Conservation (phyloP, 2,113 vertebrate species). For the Piliocolobus tephrosceles region DNA sequence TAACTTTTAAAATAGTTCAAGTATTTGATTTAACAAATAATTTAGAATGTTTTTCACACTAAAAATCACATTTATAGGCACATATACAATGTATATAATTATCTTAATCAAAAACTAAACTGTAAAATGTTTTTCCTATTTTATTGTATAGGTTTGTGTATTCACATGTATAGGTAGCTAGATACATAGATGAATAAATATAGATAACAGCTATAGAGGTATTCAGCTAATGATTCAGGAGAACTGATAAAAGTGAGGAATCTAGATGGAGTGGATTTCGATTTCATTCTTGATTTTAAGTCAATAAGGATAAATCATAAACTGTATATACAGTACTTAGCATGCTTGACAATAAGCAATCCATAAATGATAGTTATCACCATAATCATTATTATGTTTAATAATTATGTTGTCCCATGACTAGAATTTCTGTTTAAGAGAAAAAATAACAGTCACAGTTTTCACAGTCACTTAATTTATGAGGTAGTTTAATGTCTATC, state of each 20-base stretch:
- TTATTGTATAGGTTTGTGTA: background rate
- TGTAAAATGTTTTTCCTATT: background rate
- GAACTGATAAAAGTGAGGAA: too few species aligned
- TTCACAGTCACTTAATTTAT: background rate
- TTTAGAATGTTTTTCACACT: background rate
- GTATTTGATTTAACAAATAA: background rate
- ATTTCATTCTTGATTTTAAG: background rate
- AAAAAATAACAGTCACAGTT: background rate
- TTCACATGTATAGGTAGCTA: background rate
- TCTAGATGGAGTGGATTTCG: background rate
- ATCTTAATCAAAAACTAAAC: background rate
- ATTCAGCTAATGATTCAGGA: background rate
- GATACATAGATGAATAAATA: background rate
- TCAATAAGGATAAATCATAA: background rate
- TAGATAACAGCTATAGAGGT: background rate
- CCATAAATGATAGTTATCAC: background rate
- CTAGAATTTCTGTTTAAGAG: background rate
- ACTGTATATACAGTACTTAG: background rate
- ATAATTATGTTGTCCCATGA: background rate
- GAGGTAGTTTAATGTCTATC: background rate
- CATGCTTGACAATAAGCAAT: background rate
- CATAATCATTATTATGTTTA: background rate
- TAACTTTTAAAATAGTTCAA: background rate
- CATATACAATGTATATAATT: background rate
- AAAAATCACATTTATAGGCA: background rate